These are phyloP conservation scores for Ibycter americanus DNA, from an alignment of 2,797 vertebrate genomes.

Conservation along the genomic window DNA sequence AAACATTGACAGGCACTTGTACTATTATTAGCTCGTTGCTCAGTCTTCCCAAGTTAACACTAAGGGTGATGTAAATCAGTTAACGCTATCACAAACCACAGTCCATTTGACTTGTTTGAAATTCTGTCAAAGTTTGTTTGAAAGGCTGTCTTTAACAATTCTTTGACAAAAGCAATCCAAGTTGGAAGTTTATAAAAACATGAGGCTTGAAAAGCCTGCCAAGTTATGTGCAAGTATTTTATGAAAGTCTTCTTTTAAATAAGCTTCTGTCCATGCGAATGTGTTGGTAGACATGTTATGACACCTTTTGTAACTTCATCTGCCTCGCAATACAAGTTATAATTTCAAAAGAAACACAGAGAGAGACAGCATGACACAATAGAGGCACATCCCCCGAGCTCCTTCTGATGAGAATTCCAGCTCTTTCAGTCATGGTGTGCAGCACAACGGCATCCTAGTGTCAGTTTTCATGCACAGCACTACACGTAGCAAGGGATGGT, in stretches of 20 bases:
- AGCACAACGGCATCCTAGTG: not conserved
- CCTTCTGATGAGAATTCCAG: not conserved
- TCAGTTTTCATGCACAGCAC: not conserved
- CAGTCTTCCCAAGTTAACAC: not conserved
- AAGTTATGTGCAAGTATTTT: rapidly evolving
- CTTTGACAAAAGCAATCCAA: not conserved
- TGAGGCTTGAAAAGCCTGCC: not conserved
- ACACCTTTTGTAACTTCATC: not conserved
- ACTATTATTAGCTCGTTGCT: not conserved
- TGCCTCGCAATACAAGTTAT: not conserved
- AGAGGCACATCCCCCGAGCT: not conserved
- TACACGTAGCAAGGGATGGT: not conserved
- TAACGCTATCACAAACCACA: not conserved
- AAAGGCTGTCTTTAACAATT: not conserved
- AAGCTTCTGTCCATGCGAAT: not conserved
- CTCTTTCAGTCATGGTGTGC: rapidly evolving
- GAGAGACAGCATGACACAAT: rapidly evolving
- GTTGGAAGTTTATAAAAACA: not conserved
- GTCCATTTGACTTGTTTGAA: not conserved
- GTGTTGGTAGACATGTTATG: rapidly evolving
- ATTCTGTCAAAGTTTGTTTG: not conserved
- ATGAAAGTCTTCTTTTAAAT: not conserved
- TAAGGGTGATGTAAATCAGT: not conserved
- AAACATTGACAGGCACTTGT: not conserved
- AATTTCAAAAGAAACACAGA: not conserved